A percentile compares a stretch with the other conserved stretches of the same genome.
Conservation (phyloP, 1,140 invertebrate genomes). For the Caenorhabditis remanei region DNA sequence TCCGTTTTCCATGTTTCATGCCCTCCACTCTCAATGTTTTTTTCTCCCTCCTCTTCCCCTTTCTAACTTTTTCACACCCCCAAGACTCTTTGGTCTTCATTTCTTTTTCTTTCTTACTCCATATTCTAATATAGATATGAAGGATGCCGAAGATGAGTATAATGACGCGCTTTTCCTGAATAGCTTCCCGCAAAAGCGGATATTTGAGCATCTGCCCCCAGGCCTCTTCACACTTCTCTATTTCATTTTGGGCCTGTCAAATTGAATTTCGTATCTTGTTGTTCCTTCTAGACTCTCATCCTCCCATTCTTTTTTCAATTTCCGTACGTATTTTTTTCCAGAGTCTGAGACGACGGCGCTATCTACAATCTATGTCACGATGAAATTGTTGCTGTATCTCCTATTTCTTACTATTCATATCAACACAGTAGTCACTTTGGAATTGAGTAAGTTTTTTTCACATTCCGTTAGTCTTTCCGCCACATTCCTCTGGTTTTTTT, state of each 20-base stretch:
- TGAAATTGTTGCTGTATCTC: slow-evolving; percentile 31
- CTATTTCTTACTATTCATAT: neutral
- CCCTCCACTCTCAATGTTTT: neutral
- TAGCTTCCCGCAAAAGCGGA: slow-evolving; percentile 55
- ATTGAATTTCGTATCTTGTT: slow-evolving; percentile 53
- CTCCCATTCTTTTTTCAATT: neutral
- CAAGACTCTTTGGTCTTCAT: neutral
- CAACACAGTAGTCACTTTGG: slow-evolving; percentile 32
- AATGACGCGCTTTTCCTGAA: slow-evolving; percentile 48
- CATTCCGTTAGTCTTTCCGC: slow-evolving; percentile 9
- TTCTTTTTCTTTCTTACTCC: neutral
- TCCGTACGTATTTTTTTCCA: neutral
- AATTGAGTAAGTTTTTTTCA: slow-evolving; percentile 35
- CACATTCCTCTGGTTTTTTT: neutral
- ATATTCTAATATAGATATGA: slow-evolving; percentile 48
- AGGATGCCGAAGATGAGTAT: slow-evolving; percentile 50
- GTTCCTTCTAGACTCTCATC: slow-evolving; percentile 31
- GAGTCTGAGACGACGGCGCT: neutral
- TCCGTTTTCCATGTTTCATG: slow-evolving; percentile 50
- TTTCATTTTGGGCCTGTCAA: slow-evolving; percentile 51
- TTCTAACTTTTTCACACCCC: slow-evolving; percentile 31
- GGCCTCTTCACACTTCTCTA: slow-evolving; percentile 56
- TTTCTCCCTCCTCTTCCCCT: neutral
- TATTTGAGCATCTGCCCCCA: slow-evolving; percentile 56
- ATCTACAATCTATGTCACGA: slow-evolving; percentile 46